A percentile compares a stretch with the other conserved stretches of the same genome.
phyloP scores from a whole-genome alignment of 2,888 invertebrate species.

The Atrina japonica region DNA sequence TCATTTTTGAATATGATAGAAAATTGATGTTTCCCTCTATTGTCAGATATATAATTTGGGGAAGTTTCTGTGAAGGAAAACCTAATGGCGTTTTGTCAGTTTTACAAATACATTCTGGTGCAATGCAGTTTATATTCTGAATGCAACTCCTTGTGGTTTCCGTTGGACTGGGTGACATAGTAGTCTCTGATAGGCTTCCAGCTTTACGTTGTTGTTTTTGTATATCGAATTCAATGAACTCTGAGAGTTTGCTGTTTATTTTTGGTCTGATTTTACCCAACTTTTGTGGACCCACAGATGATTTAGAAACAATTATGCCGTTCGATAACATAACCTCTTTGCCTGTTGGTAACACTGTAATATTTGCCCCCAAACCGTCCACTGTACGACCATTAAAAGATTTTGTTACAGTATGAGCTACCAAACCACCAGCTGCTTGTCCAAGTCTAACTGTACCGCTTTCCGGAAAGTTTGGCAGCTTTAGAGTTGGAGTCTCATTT shows the following conservation, averaged over 20 bases:
- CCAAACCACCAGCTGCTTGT: no score
- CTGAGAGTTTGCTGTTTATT: no score
- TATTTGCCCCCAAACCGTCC: neutral
- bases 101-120: constrained; percentile 62
- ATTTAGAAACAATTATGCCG: neutral
- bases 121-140: constrained; percentile 56
- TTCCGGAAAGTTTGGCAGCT: no score
- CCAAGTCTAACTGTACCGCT: no score
- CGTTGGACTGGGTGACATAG: neutral
- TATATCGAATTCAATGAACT: no score
- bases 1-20: constrained; percentile 54
- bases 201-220: constrained; percentile 31
- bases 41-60: constrained; percentile 66
- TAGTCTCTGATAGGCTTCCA: constrained; percentile 16
- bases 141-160: constrained; percentile 33
- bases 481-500: no score
- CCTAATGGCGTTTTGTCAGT: constrained; percentile 41
- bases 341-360: neutral
- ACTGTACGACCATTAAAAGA: no score
- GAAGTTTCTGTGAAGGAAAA: constrained; percentile 44
- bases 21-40: constrained; percentile 63
- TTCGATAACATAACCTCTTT: constrained; percentile 10
- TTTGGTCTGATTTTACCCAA: no score
- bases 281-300: no score
- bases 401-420: no score